Base-by-base conservation (phyloP, 2,888 invertebrate species). In the Protophormia terraenovae region DNA sequence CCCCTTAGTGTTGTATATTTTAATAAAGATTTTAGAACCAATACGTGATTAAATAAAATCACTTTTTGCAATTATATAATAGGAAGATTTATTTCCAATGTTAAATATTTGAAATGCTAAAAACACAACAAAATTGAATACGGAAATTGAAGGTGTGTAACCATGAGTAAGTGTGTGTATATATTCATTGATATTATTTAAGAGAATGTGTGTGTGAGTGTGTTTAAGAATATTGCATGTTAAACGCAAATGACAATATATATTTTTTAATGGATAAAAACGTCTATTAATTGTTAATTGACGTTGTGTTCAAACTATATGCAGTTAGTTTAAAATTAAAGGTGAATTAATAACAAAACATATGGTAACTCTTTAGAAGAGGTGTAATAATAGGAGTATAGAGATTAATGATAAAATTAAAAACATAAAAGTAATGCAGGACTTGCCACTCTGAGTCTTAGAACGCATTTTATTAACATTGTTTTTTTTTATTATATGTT, bases 51-150 rank as follows among this genome's bases (percentile, higher is more conserved):
- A 45, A 62, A 45, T 50, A 19, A 32, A 41, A 60, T 27, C 27
- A 45, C 58, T 71, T 27, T 24, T 27, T 22, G 10, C 7, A 55
- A 12, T 19, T 22, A 66, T 53, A 71, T 62, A 66, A 77, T 82
- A 77, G 77, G 77, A 82, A 85, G 77, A 78, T 82, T 60, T 76
- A 82, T 82, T 78, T 85, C 64, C 82, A 82, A 82, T 82, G 82
- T 78, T 85, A 85, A 80, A 76, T 64, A 62, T 73, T 77, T 81
- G 35, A 67, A 45, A 81, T 81, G 55, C 22, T 8, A 45, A 67
- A 45, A 53, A 14, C 7, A 8, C 29, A 24, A 58, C 12, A 2
- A 22, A 76, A 29, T 27, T 38, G 60, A 83, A 73, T 71, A 66
- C 85, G 85, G 85, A 83, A 85, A 85, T 79, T 47, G 60, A 77